These are phyloP conservation scores for Dipodomys ordii DNA, from an alignment of 2,113 vertebrate genomes.

Conservation along the genomic window DNA sequence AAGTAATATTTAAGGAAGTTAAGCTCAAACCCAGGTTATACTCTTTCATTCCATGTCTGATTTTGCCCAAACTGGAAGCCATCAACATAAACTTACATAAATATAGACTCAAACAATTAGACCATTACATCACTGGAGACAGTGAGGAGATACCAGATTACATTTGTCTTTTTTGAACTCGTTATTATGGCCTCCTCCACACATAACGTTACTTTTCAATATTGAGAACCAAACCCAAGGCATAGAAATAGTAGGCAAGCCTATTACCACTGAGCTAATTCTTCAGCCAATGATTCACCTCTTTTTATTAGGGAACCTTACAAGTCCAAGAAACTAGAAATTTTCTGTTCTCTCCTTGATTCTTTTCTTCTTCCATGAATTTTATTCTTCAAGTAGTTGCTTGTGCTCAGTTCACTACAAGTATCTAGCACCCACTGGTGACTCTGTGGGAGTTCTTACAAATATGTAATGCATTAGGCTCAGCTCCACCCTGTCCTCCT, in stretches of 20 bases:
- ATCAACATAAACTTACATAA: not conserved
- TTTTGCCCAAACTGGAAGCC: not conserved
- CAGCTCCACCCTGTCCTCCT: not conserved
- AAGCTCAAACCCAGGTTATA: not conserved
- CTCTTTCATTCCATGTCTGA: not conserved
- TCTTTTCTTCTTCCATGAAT: not conserved
- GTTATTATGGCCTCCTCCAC: not conserved
- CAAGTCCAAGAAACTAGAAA: not conserved
- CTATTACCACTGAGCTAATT: not conserved
- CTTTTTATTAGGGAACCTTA: not conserved
- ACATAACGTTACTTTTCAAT: not conserved
- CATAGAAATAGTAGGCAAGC: not conserved
- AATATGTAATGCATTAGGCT: not conserved
- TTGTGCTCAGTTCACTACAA: not conserved
- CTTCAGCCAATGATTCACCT: not conserved
- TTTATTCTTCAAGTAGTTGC: not conserved
- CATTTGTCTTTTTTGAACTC: not conserved
- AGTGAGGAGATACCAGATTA: not conserved
- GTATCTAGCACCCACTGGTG: not conserved
- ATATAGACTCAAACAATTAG: not conserved
- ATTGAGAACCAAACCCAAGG: not conserved
- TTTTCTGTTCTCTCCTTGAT: not conserved
- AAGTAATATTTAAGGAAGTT: not conserved
- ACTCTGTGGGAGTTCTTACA: not conserved
- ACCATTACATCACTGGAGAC: not conserved